Evolutionary conservation across 2,797 vertebrate genomes (phyloP).

Genomic region (Vireo griseus): DNA sequence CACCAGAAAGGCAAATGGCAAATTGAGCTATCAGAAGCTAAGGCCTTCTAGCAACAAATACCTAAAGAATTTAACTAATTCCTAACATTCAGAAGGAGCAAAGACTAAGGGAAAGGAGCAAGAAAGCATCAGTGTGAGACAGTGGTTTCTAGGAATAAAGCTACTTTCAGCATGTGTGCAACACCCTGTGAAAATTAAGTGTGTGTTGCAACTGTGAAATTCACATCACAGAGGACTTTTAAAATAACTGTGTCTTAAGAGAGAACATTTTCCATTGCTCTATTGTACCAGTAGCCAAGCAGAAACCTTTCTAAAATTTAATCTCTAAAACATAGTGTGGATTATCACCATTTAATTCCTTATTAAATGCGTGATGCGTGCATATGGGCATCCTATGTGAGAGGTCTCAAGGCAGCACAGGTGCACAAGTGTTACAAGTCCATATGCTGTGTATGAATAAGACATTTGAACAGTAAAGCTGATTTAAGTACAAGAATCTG

Average conservation of each 20-base stretch:
- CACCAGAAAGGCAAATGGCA: background rate
- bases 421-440: background rate
- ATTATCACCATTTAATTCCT: background rate
- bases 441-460: background rate
- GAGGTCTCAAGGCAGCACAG: background rate
- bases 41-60: background rate
- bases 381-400: background rate
- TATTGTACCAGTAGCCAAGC: accelerated
- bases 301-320: background rate
- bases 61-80: background rate
- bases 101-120: background rate
- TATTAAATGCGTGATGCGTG: background rate
- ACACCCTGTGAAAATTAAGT: background rate
- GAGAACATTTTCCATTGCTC: background rate
- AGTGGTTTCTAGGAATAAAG: background rate
- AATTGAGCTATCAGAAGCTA: background rate
- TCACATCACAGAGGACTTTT: background rate
- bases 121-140: background rate
- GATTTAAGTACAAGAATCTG: background rate
- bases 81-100: background rate
- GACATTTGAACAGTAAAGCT: background rate
- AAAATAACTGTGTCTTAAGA: background rate
- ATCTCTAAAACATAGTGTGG: background rate
- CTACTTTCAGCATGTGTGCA: background rate
- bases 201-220: accelerated